These are phyloP conservation scores for Cladopsammia gracilis DNA, from an alignment of 64 coral and sea anemone species.

Conservation along the genomic window DNA sequence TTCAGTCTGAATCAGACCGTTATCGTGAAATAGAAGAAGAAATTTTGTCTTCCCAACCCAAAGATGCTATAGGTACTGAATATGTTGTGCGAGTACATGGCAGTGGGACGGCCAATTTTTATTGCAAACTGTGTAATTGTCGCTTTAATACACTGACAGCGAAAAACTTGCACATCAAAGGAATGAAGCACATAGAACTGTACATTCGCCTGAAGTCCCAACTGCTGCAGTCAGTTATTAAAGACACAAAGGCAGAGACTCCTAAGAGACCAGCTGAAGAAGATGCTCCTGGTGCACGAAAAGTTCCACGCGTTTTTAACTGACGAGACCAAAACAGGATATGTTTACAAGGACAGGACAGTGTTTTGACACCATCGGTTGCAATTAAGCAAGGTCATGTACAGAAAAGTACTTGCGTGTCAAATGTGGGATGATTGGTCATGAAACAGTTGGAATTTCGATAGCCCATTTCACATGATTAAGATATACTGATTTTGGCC, in stretches of 20 bases:
- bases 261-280: not conserved
- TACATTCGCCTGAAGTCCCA: constrained; percentile 86
- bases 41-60: constrained; percentile 41
- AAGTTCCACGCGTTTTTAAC: not conserved
- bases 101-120: constrained; percentile 67
- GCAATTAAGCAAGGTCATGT: too few relatives aligned
- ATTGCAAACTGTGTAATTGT: constrained; percentile 86
- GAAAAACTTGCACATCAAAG: constrained; percentile 88
- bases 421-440: too few relatives aligned
- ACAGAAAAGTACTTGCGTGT: too few relatives aligned
- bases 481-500: too few relatives aligned
- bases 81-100: constrained; percentile 64
- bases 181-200: constrained; percentile 90
- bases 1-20: not conserved
- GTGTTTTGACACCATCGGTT: too few relatives aligned
- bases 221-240: constrained; percentile 70
- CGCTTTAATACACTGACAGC: constrained; percentile 85
- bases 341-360: too few relatives aligned
- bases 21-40: constrained; percentile 55
- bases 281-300: not conserved
- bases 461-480: too few relatives aligned
- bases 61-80: constrained; percentile 81
- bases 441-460: too few relatives aligned
- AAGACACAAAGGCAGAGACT: not conserved
- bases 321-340: not conserved